Evolutionary conservation across 2,113 vertebrate genomes (phyloP).

Genomic region (Dunckerocampus dactyliophorus): DNA sequence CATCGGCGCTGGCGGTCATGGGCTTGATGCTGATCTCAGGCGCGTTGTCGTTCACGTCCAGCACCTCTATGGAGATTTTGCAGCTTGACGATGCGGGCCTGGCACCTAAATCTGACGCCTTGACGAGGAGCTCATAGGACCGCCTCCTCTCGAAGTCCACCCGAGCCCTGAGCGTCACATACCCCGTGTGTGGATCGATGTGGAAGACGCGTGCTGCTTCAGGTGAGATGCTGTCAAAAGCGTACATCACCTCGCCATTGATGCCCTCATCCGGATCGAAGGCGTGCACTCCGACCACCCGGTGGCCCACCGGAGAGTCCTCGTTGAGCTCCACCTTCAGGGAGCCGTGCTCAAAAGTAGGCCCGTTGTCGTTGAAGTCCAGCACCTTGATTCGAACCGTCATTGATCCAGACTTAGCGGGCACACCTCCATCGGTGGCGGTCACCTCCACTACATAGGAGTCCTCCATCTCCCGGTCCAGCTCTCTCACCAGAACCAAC

Average conservation of each 20-base stretch:
- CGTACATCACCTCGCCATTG: constrained; percentile 71
- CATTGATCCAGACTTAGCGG: constrained; percentile 55
- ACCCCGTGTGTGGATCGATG: constrained; percentile 64
- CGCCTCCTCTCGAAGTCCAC: constrained; percentile 69
- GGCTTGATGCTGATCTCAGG: constrained; percentile 75
- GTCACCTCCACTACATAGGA: constrained; percentile 63
- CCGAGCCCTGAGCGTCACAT: constrained; percentile 59
- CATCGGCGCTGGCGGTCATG: constrained; percentile 70
- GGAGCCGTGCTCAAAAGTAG: constrained; percentile 66
- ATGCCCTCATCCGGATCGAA: constrained; percentile 71
- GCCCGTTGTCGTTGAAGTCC: constrained; percentile 77
- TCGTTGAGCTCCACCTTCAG: constrained; percentile 71
- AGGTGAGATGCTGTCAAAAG: constrained; percentile 49
- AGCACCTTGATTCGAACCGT: constrained; percentile 64
- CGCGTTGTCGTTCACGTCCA: constrained; percentile 76
- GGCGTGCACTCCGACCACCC: constrained; percentile 67
- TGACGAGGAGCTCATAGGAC: constrained; percentile 66
- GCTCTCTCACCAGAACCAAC: constrained; percentile 62
- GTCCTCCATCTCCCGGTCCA: constrained; percentile 72
- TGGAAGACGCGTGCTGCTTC: constrained; percentile 62
- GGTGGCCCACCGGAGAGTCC: constrained; percentile 65
- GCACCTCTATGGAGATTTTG: constrained; percentile 62
- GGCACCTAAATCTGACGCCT: constrained; percentile 62
- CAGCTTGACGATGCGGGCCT: constrained; percentile 64
- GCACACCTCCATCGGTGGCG: constrained; percentile 56